Evolutionary conservation across 23 tunicate species (phyloP), one percentile per base, ranked within the genome.

Genomic region (Halocynthia aurantium): DNA sequence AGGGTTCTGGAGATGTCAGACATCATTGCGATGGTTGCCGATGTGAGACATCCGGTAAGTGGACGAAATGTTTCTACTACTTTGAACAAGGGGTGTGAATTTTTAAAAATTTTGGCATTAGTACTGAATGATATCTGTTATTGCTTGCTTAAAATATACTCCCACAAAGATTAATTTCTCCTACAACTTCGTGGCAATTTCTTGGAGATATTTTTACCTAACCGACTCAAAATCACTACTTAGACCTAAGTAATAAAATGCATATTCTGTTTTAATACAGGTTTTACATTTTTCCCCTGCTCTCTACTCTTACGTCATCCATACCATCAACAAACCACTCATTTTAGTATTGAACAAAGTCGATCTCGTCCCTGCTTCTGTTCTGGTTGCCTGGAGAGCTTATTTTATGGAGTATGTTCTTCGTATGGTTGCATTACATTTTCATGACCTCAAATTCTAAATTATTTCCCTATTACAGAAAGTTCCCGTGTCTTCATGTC

Each of bases 281-380:
- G 77, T 90, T 57, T 81, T 91, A 7, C 98, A 93, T 56, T 93
- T 93, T 71, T 87, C 98, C 2, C 98, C 98, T 7, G 94, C 93
- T 8, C 73, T 93, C 63, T 93, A 93, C 69, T 75, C 87, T 7
- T 81, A 85, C 50, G 97, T 85, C n/a, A 69, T 67, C 18, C 57
- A 80, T 21, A 78, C 71, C 15, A 44, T 75, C 70, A 75, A 84
- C 64, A 93, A 87, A 61, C 93, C 86, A 5, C 22, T 87, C 50
- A 80, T 93, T 67, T 61, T 93, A 54, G 82, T 93, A 70, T 76
- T 93, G 61, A 86, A 87, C 69, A 93, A 93, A 81, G 81, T 93
- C 51, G 98, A 93, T 76, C 82, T 93, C 31, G 94, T 93, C 8
- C 93, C 98, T 5, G 93, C 98, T 5, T 57, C 67, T 61, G 89